Percentiles rank a stretch among this genome's conserved stretches.
phyloP scores from a whole-genome alignment of 2,113 vertebrate genomes.

The Cebidichthys violaceus region DNA sequence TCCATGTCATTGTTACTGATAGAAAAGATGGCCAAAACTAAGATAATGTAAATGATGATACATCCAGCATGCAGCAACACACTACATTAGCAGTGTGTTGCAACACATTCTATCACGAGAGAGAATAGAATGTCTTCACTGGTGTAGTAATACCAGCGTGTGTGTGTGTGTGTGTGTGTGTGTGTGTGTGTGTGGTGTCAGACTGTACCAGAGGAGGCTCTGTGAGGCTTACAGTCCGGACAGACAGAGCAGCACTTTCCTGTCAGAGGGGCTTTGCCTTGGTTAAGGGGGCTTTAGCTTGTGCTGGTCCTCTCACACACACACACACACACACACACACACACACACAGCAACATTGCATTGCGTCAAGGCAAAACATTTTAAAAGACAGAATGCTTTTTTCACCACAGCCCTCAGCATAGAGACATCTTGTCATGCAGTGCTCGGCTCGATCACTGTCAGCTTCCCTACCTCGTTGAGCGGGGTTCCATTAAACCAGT shows the following conservation, averaged over 20 bases:
- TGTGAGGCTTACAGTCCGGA: constrained; percentile 30
- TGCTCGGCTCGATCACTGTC: too few relatives aligned
- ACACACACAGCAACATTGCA: neutral
- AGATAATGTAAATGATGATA: too few relatives aligned
- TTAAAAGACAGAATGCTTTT: too few relatives aligned
- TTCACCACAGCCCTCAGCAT: too few relatives aligned
- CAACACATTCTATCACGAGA: neutral
- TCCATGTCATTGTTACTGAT: too few relatives aligned
- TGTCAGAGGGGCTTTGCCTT: constrained; percentile 42
- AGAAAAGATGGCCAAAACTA: too few relatives aligned
- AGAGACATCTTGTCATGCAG: too few relatives aligned
- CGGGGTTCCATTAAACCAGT: too few relatives aligned
- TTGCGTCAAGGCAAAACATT: too few relatives aligned
- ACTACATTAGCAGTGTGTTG: neutral
- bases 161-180: neutral
- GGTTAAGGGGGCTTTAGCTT: constrained; percentile 38
- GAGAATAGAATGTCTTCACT: neutral
- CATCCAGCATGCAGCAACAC: neutral
- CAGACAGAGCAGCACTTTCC: constrained; percentile 59
- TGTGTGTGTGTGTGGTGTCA: neutral
- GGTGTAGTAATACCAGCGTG: neutral
- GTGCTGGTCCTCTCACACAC: neutral
- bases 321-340: neutral
- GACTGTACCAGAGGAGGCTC: constrained; percentile 9
- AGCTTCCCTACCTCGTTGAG: too few relatives aligned